Evolutionary conservation across 1,140 invertebrate species (phyloP).

Genomic region (Nautilus pompilius): DNA sequence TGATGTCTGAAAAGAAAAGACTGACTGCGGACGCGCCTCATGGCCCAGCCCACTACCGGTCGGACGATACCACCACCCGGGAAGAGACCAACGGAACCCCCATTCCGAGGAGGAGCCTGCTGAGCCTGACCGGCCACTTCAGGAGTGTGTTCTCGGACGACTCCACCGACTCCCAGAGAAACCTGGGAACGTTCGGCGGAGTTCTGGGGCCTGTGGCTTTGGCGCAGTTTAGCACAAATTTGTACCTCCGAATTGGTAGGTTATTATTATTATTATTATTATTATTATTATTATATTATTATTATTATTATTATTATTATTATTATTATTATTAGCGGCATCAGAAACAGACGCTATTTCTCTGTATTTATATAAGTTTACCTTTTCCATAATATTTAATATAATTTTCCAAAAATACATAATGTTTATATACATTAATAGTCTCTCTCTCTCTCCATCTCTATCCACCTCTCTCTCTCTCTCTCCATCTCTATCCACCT

Average conservation of each 20-base stretch:
- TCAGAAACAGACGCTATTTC: no score
- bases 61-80: background rate
- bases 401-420: no score
- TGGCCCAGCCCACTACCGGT: background rate
- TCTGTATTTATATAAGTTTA: no score
- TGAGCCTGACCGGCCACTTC: background rate
- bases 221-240: conserved; percentile 93
- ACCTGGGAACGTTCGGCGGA: conserved; percentile 85
- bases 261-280: no score
- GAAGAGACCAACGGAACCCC: background rate
- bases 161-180: conserved; percentile 52
- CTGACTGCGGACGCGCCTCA: background rate
- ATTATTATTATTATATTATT: no score
- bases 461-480: background rate
- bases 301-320: no score
- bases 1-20: no score
- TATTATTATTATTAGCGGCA: no score
- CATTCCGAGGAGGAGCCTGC: background rate
- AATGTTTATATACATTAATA: no score
- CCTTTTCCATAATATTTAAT: no score
- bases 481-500: background rate
- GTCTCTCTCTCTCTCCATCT: background rate
- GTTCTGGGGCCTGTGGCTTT: conserved; percentile 94
- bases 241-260: conserved; percentile 93
- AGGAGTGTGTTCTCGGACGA: background rate